These are phyloP conservation scores for Plutomurus gul DNA, from an alignment of 1,140 invertebrate genomes.

Conservation along the genomic window DNA sequence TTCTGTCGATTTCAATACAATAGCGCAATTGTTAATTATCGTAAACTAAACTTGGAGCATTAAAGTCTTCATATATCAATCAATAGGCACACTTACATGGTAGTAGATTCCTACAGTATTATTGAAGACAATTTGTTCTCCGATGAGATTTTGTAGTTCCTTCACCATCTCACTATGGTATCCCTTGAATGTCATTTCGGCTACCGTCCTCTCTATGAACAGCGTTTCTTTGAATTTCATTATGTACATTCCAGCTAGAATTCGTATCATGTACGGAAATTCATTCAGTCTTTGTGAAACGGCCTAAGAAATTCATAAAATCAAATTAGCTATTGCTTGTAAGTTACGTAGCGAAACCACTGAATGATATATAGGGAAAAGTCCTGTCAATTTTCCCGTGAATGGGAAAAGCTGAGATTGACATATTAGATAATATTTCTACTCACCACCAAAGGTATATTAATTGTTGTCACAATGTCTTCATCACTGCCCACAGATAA, in stretches of 20 bases:
- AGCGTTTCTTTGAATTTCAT: conserved; percentile 43
- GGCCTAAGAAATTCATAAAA: neutral
- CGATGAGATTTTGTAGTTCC: conserved; percentile 37
- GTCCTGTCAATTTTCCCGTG: too few relatives aligned
- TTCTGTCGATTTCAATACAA: too few relatives aligned
- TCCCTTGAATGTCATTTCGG: conserved; percentile 48
- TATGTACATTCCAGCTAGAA: conserved; percentile 25
- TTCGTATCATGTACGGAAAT: neutral
- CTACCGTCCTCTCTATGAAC: conserved; percentile 44
- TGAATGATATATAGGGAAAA: too few relatives aligned
- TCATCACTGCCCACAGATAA: conserved; percentile 32
- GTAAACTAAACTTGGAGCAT: too few relatives aligned
- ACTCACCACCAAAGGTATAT: conserved; percentile 49
- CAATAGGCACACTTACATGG: conserved; percentile 51
- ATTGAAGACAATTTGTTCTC: conserved; percentile 31
- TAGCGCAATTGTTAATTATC: too few relatives aligned
- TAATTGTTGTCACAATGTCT: conserved; percentile 42
- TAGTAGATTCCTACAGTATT: conserved; percentile 49
- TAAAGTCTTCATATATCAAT: too few relatives aligned
- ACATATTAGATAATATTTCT: too few relatives aligned
- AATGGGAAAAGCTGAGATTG: too few relatives aligned
- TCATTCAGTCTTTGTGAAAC: neutral
- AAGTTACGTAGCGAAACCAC: neutral
- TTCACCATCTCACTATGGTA: conserved; percentile 37
- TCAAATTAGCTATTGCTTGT: neutral